Base-by-base conservation (phyloP, 2,113 vertebrate genomes). In the Amphiprion percula region DNA sequence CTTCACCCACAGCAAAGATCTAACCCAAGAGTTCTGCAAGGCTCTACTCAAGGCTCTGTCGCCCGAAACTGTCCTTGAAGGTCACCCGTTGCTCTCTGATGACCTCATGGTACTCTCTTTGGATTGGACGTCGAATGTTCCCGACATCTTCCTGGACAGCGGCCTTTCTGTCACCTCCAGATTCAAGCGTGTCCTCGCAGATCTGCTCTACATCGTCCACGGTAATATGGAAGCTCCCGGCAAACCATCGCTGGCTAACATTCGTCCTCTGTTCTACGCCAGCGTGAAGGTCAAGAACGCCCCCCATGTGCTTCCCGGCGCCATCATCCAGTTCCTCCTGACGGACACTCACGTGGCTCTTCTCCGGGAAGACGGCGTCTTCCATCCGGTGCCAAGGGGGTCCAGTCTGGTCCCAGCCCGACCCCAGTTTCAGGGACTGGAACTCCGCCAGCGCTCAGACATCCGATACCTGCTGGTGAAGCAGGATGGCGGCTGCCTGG, bases 131-230 rank as follows among this genome's bases (percentile, higher is more conserved):
- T 87, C 89, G 7, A 80, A 83, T 41, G 65, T 94, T 61, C 87
- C 95, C 0, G 92, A 94, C 11, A 49, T 96, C 0, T 0, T 92
- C 79, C 86, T 95, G 39, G 77, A 92, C 60, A 85, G 39, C 0
- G 91, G 93, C 10, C 23, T 95, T 33, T 30, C 10, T 0, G 26
- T 97, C n/a, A 94, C 90, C 8, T 96, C 92, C 72, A 92, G 88
- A 64, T 97, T 97, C 77, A 94, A 90, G 50, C 90, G 73, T 10
- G 85, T 90, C 3, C 93, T 96, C 17, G 95, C 95, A 7, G 94
- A 97, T 76, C 82, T 96, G 50, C 90, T 95, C 58, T 96, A 96
- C 82, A 82, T 97, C 5, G 67, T 96, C 53, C 95, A 94, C 30
- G 95, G 94, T 77, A 97, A 97, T 79, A 96, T 96, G 93, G 87